Percentiles rank a stretch among this genome's conserved stretches.
These are phyloP conservation scores for Arothron firmamentum DNA, from an alignment of 2,113 vertebrate species.

Conservation along the genomic window DNA sequence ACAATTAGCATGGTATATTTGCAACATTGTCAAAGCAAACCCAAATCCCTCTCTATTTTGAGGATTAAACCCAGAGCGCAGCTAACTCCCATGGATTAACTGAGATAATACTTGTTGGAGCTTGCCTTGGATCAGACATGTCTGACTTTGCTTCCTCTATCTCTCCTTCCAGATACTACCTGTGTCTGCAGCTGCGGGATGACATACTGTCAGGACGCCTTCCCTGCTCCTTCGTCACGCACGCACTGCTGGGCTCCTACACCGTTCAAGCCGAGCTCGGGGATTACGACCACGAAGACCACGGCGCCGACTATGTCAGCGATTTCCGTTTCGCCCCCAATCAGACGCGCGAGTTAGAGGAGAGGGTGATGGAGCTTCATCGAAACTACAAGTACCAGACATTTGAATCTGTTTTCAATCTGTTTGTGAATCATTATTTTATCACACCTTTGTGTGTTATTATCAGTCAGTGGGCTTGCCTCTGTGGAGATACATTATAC, in stretches of 20 bases:
- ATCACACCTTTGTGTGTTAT: not conserved
- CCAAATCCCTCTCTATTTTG: slow-evolving; percentile 33
- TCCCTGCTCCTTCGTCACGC: slow-evolving; percentile 97
- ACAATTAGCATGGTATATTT: slow-evolving; percentile 36
- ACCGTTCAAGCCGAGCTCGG: slow-evolving; percentile 93
- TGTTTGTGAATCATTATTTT: not conserved
- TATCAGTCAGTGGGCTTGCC: slow-evolving; percentile 5
- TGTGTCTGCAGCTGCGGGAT: slow-evolving; percentile 96
- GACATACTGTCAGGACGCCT: slow-evolving; percentile 96
- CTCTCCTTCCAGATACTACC: slow-evolving; percentile 86
- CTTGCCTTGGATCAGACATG: slow-evolving; percentile 37
- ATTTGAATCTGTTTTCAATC: slow-evolving; percentile 13
- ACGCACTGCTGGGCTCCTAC: slow-evolving; percentile 94
- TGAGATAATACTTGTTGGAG: slow-evolving; percentile 40
- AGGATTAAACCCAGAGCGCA: slow-evolving; percentile 55
- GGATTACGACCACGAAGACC: slow-evolving; percentile 89
- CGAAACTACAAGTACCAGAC: slow-evolving; percentile 87
- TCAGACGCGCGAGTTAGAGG: slow-evolving; percentile 94
- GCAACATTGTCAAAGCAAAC: slow-evolving; percentile 38
- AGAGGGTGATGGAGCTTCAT: slow-evolving; percentile 96
- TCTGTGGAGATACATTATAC: not conserved
- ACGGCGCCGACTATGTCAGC: slow-evolving; percentile 84
- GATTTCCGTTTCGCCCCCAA: slow-evolving; percentile 95
- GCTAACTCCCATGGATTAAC: slow-evolving; percentile 54
- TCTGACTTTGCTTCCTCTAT: slow-evolving; percentile 35